Percentiles rank a stretch among this genome's conserved stretches.
phyloP scores from a whole-genome alignment of 2,888 invertebrate species.

The Parelbella ahira region DNA sequence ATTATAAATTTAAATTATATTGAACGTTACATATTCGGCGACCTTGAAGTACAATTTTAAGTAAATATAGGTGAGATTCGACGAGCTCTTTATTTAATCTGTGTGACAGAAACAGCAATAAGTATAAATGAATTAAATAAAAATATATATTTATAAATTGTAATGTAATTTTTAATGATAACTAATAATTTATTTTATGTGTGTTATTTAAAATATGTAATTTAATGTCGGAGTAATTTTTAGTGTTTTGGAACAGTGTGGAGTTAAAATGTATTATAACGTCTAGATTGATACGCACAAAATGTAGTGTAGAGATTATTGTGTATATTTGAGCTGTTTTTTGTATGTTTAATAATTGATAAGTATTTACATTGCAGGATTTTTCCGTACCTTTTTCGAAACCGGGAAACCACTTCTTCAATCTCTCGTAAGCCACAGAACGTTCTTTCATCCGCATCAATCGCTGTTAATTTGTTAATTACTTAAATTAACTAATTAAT shows the following conservation, averaged over 20 bases:
- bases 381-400: no score
- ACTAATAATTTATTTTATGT: slow-evolving; percentile 46
- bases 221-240: slow-evolving; percentile 36
- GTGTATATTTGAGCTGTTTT: slow-evolving; percentile 43
- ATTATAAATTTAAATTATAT: no score
- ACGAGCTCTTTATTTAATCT: slow-evolving; percentile 70
- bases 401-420: no score
- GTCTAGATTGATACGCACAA: slow-evolving; percentile 76
- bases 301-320: slow-evolving; percentile 64
- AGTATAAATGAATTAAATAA: slow-evolving; percentile 51
- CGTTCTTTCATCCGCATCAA: no score
- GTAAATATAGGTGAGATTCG: slow-evolving; percentile 61
- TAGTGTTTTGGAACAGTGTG: slow-evolving; percentile 40
- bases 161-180: slow-evolving; percentile 25
- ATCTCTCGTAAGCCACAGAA: no score
- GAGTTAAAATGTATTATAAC: slow-evolving; percentile 46
- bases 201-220: slow-evolving; percentile 35
- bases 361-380: slow-evolving; percentile 9
- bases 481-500: no score
- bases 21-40: no score
- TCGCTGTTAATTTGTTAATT: no score
- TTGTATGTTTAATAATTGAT: slow-evolving; percentile 32
- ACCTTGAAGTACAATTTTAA: slow-evolving; percentile 59
- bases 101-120: slow-evolving; percentile 78
- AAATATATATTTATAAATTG: slow-evolving; percentile 46